Conservation (phyloP, 2,113 vertebrate genomes). For the Vulpes vulpes region DNA sequence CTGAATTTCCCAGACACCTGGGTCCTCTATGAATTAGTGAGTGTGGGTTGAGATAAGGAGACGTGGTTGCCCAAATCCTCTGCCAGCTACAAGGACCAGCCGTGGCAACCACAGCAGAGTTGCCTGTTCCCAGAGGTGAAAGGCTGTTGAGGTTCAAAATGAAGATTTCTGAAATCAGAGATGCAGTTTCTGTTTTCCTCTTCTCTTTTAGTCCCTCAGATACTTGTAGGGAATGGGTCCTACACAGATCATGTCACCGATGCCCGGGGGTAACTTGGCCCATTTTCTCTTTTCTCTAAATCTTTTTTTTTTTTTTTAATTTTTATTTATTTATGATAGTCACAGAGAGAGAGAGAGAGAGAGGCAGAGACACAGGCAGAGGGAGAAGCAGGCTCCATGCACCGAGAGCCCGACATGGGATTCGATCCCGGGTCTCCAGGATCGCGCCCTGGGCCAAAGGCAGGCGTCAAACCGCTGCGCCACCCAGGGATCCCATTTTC, state of each 20-base stretch:
- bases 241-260: neutral
- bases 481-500: no score
- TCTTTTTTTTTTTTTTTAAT: no score
- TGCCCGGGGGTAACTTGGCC: neutral
- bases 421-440: no score
- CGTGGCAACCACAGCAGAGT: neutral
- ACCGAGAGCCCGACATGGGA: no score
- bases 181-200: neutral
- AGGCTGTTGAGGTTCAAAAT: neutral
- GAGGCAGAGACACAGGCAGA: no score
- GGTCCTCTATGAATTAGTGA: neutral
- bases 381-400: no score
- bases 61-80: neutral
- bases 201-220: neutral
- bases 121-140: neutral
- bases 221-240: neutral
- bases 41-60: neutral
- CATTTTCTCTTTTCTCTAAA: neutral
- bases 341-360: no score
- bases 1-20: constrained; percentile 33
- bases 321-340: no score
- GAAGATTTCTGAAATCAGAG: neutral
- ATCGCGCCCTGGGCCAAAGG: no score
- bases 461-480: no score
- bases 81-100: neutral